These are phyloP conservation scores for Zelleria hepariella DNA, from an alignment of 2,888 invertebrate species.

Conservation along the genomic window DNA sequence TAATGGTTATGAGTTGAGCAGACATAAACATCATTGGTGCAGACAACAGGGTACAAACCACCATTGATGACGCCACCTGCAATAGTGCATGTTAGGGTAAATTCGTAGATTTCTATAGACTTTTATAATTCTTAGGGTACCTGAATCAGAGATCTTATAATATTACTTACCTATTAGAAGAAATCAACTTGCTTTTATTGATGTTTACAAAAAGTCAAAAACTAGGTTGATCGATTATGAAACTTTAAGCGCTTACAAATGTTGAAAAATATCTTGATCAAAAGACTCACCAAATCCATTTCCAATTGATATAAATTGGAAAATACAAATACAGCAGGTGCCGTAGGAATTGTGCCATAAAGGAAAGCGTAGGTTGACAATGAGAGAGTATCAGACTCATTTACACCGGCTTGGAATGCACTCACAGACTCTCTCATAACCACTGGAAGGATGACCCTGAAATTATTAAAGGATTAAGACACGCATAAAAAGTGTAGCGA, in stretches of 20 bases:
- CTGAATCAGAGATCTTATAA: too few species aligned
- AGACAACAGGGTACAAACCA: constrained; percentile 93
- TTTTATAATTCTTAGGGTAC: too few species aligned
- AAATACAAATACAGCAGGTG: constrained; percentile 96
- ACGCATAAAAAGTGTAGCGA: too few species aligned
- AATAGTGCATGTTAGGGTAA: not conserved
- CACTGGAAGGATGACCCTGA: constrained; percentile 84
- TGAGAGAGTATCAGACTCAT: constrained; percentile 82
- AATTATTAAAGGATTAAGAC: constrained; percentile 16
- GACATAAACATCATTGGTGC: constrained; percentile 97
- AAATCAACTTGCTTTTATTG: too few species aligned
- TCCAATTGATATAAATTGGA: constrained; percentile 89
- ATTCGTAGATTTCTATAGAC: too few species aligned
- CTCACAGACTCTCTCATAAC: constrained; percentile 89
- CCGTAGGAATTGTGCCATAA: constrained; percentile 96
- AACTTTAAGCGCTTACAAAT: too few species aligned
- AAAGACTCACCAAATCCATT: constrained; percentile 84
- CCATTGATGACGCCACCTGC: constrained; percentile 94
- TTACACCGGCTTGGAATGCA: constrained; percentile 77
- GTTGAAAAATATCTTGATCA: too few species aligned
- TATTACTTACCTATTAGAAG: too few species aligned
- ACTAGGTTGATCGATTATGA: too few species aligned
- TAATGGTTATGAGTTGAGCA: constrained; percentile 90
- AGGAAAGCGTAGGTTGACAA: constrained; percentile 94
- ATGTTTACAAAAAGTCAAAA: too few species aligned